A percentile compares a stretch with the other conserved stretches of the same genome.
These are phyloP conservation scores for Oceanodroma leucorhoa DNA, from an alignment of 2,797 vertebrate species.

Conservation along the genomic window DNA sequence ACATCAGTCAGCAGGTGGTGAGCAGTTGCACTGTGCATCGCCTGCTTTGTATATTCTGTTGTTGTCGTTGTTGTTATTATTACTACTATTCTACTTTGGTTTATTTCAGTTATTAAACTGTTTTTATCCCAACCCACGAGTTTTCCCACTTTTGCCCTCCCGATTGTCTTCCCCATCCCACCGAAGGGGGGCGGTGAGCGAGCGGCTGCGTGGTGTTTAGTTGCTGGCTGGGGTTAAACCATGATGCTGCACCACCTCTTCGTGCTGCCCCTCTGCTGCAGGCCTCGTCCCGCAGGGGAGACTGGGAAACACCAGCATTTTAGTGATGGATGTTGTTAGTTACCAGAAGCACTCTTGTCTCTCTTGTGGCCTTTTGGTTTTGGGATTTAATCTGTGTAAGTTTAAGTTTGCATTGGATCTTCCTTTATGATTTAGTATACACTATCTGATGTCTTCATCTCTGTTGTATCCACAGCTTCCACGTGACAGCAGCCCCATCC, in stretches of 20 bases:
- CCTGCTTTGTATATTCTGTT: no score
- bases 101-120: no score
- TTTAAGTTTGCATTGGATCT: neutral
- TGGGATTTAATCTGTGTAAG: neutral
- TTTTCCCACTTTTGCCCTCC: no score
- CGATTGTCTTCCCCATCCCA: no score
- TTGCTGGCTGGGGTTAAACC: no score
- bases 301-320: neutral
- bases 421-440: neutral
- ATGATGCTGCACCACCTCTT: neutral
- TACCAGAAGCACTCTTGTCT: neutral
- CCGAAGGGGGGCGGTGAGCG: no score
- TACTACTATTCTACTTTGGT: no score
- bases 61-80: no score
- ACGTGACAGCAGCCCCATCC: rapidly evolving
- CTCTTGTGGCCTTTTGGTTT: neutral
- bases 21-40: no score
- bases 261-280: neutral
- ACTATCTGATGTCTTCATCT: neutral
- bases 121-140: no score
- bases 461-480: neutral
- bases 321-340: neutral
- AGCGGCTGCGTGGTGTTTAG: no score
- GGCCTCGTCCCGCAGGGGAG: rapidly evolving
- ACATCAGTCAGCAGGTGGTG: no score